phyloP scores from a whole-genome alignment of 2,888 invertebrate genomes.

The Stomorhina lunata region DNA sequence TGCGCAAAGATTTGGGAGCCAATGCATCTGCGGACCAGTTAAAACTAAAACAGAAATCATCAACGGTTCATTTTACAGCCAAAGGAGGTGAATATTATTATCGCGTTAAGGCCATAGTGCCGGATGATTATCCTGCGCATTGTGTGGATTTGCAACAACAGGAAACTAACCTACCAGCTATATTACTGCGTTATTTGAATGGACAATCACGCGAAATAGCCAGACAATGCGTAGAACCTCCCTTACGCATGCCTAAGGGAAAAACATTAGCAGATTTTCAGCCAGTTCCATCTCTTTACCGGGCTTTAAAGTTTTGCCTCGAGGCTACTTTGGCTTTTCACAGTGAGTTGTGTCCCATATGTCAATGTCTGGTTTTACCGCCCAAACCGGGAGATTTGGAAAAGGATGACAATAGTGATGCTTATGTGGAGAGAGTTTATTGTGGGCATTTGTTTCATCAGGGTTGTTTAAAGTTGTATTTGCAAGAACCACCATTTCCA shows the following conservation, averaged over 20 bases:
- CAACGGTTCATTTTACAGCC: slow-evolving; percentile 82
- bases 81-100: slow-evolving; percentile 83
- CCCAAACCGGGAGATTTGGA: slow-evolving; percentile 81
- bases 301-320: slow-evolving; percentile 83
- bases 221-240: slow-evolving; percentile 85
- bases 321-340: slow-evolving; percentile 84
- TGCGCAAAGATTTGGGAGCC: slow-evolving; percentile 81
- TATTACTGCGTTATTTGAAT: slow-evolving; percentile 83
- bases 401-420: slow-evolving; percentile 82
- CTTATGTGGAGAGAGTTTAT: slow-evolving; percentile 85
- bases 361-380: slow-evolving; percentile 84
- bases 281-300: slow-evolving; percentile 83
- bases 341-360: slow-evolving; percentile 84
- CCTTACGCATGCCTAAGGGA: slow-evolving; percentile 81
- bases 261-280: slow-evolving; percentile 82
- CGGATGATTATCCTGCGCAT: slow-evolving; percentile 84
- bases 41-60: slow-evolving; percentile 85
- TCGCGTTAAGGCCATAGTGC: slow-evolving; percentile 82
- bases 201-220: slow-evolving; percentile 86
- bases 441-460: slow-evolving; percentile 87
- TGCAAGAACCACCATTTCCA: slow-evolving; percentile 87
- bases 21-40: slow-evolving; percentile 81
- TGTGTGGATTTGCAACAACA: slow-evolving; percentile 81
- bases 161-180: slow-evolving; percentile 84
- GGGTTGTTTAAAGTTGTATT: slow-evolving; percentile 84